A percentile compares a stretch with the other conserved stretches of the same genome.
Evolutionary conservation across 2,888 invertebrate genomes (phyloP).

Genomic region (Hedychridium roseum): DNA sequence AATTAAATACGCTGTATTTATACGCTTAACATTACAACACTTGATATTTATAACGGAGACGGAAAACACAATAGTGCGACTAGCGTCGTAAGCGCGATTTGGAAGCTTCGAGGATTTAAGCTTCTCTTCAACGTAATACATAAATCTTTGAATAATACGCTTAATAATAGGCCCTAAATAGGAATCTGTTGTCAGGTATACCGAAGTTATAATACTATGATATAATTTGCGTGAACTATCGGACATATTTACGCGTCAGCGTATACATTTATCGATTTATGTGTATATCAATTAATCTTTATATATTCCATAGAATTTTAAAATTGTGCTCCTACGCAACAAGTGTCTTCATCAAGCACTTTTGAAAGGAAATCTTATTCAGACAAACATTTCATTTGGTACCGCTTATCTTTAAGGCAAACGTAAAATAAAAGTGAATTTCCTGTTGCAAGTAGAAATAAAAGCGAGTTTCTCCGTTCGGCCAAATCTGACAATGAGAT

Average conservation of each 20-base stretch:
- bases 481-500: too few species aligned
- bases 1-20: too few species aligned
- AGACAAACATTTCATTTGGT: not conserved
- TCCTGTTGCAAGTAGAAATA: not conserved
- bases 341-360: conserved; percentile 30
- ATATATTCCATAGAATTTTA: conserved; percentile 44
- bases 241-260: conserved; percentile 28
- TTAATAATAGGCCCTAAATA: conserved; percentile 42
- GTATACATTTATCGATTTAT: conserved; percentile 21
- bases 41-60: conserved; percentile 23
- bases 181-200: conserved; percentile 42
- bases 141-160: too few species aligned
- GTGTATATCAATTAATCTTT: conserved; percentile 39
- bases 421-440: not conserved
- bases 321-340: conserved; percentile 46
- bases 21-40: conserved; percentile 16
- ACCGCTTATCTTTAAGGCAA: not conserved
- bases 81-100: conserved; percentile 42
- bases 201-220: conserved; percentile 33
- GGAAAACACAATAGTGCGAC: conserved; percentile 44
- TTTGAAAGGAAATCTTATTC: conserved; percentile 8
- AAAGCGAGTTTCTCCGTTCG: not conserved
- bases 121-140: conserved; percentile 20
- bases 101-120: conserved; percentile 20
- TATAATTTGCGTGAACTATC: conserved; percentile 29